Percentiles rank a stretch among this genome's conserved stretches.
phyloP scores from a whole-genome alignment of 2,113 vertebrate genomes.

The Centropus unirufus region DNA sequence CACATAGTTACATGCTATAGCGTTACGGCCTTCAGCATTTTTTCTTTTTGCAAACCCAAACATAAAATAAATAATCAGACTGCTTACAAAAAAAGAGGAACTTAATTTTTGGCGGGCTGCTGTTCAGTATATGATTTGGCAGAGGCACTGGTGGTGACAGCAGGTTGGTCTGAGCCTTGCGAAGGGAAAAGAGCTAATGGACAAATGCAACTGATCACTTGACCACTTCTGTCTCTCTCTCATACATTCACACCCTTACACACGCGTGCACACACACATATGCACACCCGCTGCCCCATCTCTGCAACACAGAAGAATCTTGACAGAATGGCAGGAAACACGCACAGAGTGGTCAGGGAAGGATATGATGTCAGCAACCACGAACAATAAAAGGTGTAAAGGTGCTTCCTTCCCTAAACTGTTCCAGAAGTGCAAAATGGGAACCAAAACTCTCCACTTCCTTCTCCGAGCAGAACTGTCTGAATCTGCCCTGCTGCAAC shows the following conservation, averaged over 20 bases:
- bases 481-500: conserved; percentile 71
- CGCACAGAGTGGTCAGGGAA: conserved; percentile 86
- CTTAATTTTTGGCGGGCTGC: conserved; percentile 77
- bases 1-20: conserved; percentile 32
- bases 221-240: neutral
- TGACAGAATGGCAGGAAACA: conserved; percentile 92
- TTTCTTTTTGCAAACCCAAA: conserved; percentile 64
- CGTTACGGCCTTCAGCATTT: conserved; percentile 45
- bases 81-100: conserved; percentile 84
- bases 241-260: too few species aligned
- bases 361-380: conserved; percentile 95
- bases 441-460: conserved; percentile 90
- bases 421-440: conserved; percentile 88
- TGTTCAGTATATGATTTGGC: conserved; percentile 74
- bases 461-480: conserved; percentile 78
- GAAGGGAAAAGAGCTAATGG: conserved; percentile 56
- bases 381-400: conserved; percentile 98
- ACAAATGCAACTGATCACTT: conserved; percentile 42
- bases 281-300: conserved; percentile 54
- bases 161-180: conserved; percentile 65
- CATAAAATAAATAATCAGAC: conserved; percentile 67
- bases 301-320: conserved; percentile 76
- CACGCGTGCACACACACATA: neutral
- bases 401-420: conserved; percentile 98
- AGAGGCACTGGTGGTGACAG: conserved; percentile 65